Percentiles rank a stretch among this genome's conserved stretches.
Evolutionary conservation across 2,113 vertebrate species (phyloP).

Genomic region (Pyrgilauda ruficollis): DNA sequence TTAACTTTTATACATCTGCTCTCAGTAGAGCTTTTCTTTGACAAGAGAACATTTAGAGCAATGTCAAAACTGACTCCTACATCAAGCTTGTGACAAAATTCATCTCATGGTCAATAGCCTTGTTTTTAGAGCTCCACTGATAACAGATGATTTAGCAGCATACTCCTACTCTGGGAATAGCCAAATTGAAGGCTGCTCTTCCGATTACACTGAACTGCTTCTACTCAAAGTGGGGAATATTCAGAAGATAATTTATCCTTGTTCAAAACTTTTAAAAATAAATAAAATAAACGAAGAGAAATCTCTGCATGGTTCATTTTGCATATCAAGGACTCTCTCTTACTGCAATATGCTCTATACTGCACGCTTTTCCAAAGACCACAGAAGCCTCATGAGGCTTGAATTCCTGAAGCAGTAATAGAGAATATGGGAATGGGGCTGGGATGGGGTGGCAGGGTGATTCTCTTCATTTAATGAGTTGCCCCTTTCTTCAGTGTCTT

Average conservation of each 20-base stretch:
- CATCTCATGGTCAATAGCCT: conserved; percentile 66
- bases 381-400: background rate
- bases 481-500: background rate
- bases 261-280: conserved; percentile 36
- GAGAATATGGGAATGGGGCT: background rate
- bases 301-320: conserved; percentile 3
- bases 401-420: background rate
- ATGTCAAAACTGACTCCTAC: conserved; percentile 65
- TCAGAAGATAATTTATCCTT: background rate
- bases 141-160: conserved; percentile 61
- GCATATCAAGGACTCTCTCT: conserved; percentile 7
- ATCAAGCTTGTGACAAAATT: conserved; percentile 62
- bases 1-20: conserved; percentile 48
- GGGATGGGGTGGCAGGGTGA: background rate
- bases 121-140: conserved; percentile 63
- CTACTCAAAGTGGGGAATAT: background rate
- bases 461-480: conserved; percentile 28
- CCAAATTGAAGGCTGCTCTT: conserved; percentile 51
- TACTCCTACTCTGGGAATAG: conserved; percentile 29
- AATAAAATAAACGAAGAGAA: conserved; percentile 42
- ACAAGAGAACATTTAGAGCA: conserved; percentile 50
- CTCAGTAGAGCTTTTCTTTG: conserved; percentile 53
- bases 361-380: background rate
- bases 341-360: background rate
- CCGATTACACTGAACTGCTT: background rate